Percentiles rank a stretch among this genome's conserved stretches.
Evolutionary conservation across 53 echinoderm and acorn worm species (phyloP).

Genomic region (Mesocentrotus franciscanus): DNA sequence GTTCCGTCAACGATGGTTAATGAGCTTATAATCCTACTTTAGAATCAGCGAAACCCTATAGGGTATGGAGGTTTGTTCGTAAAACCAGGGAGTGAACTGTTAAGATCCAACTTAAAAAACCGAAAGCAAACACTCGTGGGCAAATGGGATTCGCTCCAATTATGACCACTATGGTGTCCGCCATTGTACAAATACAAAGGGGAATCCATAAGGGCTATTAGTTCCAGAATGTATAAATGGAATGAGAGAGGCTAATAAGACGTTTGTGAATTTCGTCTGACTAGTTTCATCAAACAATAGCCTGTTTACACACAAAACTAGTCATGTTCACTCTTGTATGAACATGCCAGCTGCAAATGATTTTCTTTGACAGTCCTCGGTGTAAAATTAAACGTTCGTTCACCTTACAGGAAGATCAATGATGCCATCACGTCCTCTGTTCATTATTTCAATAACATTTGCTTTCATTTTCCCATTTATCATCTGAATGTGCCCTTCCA

Average conservation of each 20-base stretch:
- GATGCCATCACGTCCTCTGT: background rate
- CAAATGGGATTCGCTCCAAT: slow-evolving; percentile 11
- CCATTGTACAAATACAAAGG: background rate
- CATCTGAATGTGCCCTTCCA: background rate
- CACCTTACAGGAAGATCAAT: background rate
- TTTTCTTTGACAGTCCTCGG: background rate
- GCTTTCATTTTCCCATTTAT: background rate
- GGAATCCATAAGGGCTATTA: slow-evolving; percentile 16
- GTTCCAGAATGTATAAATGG: background rate
- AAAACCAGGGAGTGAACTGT: no score
- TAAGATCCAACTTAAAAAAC: slow-evolving; percentile 9
- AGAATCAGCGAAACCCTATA: slow-evolving; percentile 29
- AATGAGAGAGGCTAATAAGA: background rate
- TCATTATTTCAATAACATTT: background rate
- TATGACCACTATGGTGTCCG: slow-evolving; percentile 12
- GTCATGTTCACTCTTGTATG: background rate
- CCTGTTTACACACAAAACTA: background rate
- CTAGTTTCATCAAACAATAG: background rate
- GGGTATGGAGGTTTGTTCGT: background rate
- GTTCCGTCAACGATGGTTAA: background rate
- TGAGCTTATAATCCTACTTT: slow-evolving; percentile 46
- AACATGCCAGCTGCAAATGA: slow-evolving; percentile 34
- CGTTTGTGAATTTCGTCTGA: background rate
- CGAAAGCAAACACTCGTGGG: slow-evolving; percentile 37
- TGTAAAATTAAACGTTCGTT: slow-evolving; percentile 35